Evolutionary conservation across 2,113 vertebrate genomes (phyloP).

Genomic region (Otocyon megalotis): DNA sequence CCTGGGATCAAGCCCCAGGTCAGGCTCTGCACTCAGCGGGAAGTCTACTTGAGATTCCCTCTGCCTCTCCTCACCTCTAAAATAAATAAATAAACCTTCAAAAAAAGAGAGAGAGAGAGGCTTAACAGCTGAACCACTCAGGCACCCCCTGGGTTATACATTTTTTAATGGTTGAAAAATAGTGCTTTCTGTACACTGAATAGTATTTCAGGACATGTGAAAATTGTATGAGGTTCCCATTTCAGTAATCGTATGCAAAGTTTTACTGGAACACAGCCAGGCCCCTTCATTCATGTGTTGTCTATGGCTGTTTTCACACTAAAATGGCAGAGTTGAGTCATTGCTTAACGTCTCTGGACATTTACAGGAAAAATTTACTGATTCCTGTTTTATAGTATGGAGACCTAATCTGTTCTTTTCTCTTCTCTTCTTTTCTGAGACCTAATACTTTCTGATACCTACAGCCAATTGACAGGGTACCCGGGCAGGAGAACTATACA

Average conservation of each 20-base stretch:
- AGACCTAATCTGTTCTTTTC: not conserved
- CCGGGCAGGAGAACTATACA: not conserved
- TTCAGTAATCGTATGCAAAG: not conserved
- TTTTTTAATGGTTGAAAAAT: not conserved
- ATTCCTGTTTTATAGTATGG: not conserved
- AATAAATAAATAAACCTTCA: not conserved
- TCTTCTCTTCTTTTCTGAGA: not conserved
- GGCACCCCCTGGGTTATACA: not conserved
- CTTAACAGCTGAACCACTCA: not conserved
- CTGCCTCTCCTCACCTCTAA: not conserved
- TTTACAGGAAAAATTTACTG: slow-evolving; percentile 28
- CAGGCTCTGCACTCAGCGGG: not conserved
- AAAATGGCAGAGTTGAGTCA: not conserved
- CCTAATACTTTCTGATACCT: not conserved
- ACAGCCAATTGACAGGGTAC: not conserved
- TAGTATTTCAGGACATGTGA: slow-evolving; percentile 12
- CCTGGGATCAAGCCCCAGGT: not conserved
- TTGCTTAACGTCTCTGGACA: not conserved
- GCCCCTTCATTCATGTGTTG: not conserved
- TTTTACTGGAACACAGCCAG: not conserved
- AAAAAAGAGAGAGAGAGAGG: not conserved
- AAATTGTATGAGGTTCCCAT: not conserved
- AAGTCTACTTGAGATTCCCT: not conserved
- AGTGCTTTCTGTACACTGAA: not conserved
- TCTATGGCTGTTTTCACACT: not conserved